Evolutionary conservation across 2,113 vertebrate species (phyloP).

Genomic region (Bubo bubo): DNA sequence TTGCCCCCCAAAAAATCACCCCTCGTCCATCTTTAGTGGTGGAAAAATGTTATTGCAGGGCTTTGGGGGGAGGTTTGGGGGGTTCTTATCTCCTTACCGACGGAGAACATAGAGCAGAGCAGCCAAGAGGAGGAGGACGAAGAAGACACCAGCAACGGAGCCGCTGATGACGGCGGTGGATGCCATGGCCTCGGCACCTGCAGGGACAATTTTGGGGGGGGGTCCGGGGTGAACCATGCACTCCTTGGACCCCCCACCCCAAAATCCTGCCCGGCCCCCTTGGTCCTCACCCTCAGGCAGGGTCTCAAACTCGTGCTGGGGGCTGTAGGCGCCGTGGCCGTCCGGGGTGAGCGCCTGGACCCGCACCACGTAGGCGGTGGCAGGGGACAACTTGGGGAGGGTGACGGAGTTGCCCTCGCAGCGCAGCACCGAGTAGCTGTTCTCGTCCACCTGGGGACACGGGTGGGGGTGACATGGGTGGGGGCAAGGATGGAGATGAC

Average conservation of each 20-base stretch:
- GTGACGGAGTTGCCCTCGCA: conserved; percentile 84
- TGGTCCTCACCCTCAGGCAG: conserved; percentile 57
- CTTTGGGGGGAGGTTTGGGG: fast-evolving
- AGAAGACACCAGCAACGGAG: conserved; percentile 33
- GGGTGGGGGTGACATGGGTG: background rate
- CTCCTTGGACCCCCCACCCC: background rate
- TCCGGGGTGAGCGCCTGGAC: conserved; percentile 85
- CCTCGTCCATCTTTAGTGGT: fast-evolving
- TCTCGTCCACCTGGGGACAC: conserved; percentile 78
- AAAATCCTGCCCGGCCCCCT: fast-evolving
- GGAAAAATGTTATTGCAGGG: background rate
- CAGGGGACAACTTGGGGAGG: conserved; percentile 80
- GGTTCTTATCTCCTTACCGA: conserved; percentile 64
- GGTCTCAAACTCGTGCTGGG: conserved; percentile 88
- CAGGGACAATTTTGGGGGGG: fast-evolving
- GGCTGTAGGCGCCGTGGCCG: conserved; percentile 76
- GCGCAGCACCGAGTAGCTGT: conserved; percentile 86
- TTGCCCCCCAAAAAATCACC: background rate
- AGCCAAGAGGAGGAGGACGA: conserved; percentile 75
- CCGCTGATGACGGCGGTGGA: conserved; percentile 76
- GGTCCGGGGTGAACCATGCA: background rate
- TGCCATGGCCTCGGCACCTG: conserved; percentile 61
- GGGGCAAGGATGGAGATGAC: background rate
- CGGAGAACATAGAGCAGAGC: conserved; percentile 77
- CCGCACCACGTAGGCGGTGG: conserved; percentile 86